Percentiles rank a stretch among this genome's conserved stretches.
Evolutionary conservation across 2,888 invertebrate species (phyloP).

Genomic region (Hirtodrosophila duncani): DNA sequence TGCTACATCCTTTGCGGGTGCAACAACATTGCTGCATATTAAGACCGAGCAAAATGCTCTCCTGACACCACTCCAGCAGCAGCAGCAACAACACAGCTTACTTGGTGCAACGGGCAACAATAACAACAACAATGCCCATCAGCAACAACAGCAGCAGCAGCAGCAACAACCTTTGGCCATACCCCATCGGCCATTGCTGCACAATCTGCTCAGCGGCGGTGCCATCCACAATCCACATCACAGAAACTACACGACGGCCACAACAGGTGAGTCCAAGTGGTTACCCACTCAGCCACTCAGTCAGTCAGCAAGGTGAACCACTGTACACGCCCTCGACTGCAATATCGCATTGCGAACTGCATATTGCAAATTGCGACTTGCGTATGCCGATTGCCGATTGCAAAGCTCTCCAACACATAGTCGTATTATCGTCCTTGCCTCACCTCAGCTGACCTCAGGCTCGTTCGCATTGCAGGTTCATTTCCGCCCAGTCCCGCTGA

Average conservation of each 20-base stretch:
- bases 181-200: conserved; percentile 77
- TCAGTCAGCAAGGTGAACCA: conserved; percentile 46
- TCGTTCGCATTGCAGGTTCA: conserved; percentile 83
- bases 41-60: conserved; percentile 76
- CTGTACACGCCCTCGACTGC: conserved; percentile 49
- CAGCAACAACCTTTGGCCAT: conserved; percentile 74
- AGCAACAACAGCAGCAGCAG: conserved; percentile 50
- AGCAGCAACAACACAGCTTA: conserved; percentile 39
- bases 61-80: conserved; percentile 62
- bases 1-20: conserved; percentile 58
- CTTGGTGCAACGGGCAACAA: conserved; percentile 37
- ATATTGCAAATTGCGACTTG: neutral
- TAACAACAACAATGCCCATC: conserved; percentile 60
- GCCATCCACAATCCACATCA: conserved; percentile 78
- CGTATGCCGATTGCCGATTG: conserved; percentile 32
- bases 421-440: conserved; percentile 18
- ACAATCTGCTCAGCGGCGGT: conserved; percentile 78
- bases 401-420: conserved; percentile 11
- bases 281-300: conserved; percentile 13
- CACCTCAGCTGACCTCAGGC: conserved; percentile 5
- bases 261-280: conserved; percentile 75
- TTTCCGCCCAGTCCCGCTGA: conserved; percentile 98
- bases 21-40: conserved; percentile 74
- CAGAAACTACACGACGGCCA: conserved; percentile 78
- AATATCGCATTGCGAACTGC: conserved; percentile 1